A percentile compares a stretch with the other conserved stretches of the same genome.
These are phyloP conservation scores for Verasper variegatus DNA, from an alignment of 2,113 vertebrate genomes.

Conservation along the genomic window DNA sequence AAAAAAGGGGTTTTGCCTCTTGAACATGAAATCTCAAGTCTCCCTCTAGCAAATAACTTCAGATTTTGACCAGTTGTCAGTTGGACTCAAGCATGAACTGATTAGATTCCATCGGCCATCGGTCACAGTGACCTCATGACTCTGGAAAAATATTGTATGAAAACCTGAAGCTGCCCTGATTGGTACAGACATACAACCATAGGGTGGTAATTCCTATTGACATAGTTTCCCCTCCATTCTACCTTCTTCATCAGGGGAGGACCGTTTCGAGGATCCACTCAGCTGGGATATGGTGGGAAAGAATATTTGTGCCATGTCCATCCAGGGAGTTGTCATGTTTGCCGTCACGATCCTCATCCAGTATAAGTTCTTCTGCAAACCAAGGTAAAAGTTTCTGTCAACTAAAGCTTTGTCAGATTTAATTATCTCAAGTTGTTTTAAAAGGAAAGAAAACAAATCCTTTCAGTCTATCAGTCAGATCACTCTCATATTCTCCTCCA, in stretches of 20 bases:
- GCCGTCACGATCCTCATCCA: conserved; percentile 92
- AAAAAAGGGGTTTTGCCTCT: no score
- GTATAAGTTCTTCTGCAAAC: conserved; percentile 95
- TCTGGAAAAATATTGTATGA: no score
- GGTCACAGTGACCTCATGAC: no score
- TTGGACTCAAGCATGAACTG: no score
- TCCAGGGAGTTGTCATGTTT: conserved; percentile 92
- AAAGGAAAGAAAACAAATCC: neutral
- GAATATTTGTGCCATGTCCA: conserved; percentile 94
- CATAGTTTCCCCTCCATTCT: no score
- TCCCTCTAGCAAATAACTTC: no score
- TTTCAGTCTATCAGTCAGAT: neutral
- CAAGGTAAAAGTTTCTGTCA: conserved; percentile 79
- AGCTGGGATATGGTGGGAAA: conserved; percentile 95
- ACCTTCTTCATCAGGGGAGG: conserved; percentile 84
- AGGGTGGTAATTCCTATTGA: no score
- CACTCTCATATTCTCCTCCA: neutral
- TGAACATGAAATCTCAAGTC: no score
- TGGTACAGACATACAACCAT: no score
- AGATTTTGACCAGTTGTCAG: no score
- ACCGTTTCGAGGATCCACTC: conserved; percentile 93
- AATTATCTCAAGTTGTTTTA: neutral
- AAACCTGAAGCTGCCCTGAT: no score
- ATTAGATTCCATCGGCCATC: no score
- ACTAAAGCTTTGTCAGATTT: neutral